Percentiles rank a stretch among this genome's conserved stretches.
phyloP scores from a whole-genome alignment of 2,888 invertebrate species.

The Heliconius ismenius region DNA sequence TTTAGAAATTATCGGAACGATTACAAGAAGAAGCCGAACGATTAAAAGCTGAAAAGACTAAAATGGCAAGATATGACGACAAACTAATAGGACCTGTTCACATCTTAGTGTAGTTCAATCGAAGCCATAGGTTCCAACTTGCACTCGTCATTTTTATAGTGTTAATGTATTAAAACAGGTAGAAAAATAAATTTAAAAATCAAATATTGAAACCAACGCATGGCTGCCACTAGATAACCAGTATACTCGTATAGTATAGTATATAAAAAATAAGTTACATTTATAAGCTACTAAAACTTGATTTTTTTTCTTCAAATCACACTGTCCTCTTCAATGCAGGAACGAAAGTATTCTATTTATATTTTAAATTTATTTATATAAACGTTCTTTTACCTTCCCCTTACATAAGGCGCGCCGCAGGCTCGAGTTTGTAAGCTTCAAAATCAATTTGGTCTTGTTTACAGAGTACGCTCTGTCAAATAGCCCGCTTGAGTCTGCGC shows the following conservation, averaged over 20 bases:
- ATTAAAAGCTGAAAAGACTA: too few relatives aligned
- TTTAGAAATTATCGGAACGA: too few relatives aligned
- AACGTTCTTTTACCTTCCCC: not conserved
- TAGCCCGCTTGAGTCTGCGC: slow-evolving; percentile 29
- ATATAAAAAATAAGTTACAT: not conserved
- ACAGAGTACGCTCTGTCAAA: slow-evolving; percentile 61
- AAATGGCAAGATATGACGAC: too few relatives aligned
- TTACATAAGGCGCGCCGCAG: slow-evolving; percentile 7
- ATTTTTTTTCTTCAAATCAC: not conserved
- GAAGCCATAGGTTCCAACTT: too few relatives aligned
- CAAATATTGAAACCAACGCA: too few relatives aligned
- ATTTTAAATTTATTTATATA: not conserved
- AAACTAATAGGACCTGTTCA: too few relatives aligned
- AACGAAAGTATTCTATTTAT: not conserved
- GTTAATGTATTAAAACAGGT: too few relatives aligned
- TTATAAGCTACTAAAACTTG: not conserved
- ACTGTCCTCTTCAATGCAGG: not conserved
- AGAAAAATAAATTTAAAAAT: too few relatives aligned
- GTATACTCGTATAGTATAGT: not conserved
- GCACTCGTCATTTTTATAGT: too few relatives aligned
- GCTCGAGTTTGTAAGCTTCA: slow-evolving; percentile 63
- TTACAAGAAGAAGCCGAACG: too few relatives aligned
- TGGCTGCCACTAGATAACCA: too few relatives aligned
- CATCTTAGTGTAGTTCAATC: too few relatives aligned
- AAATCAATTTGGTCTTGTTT: slow-evolving; percentile 74